Conservation (phyloP, 2,797 vertebrate genomes). For the Mareca penelope region DNA sequence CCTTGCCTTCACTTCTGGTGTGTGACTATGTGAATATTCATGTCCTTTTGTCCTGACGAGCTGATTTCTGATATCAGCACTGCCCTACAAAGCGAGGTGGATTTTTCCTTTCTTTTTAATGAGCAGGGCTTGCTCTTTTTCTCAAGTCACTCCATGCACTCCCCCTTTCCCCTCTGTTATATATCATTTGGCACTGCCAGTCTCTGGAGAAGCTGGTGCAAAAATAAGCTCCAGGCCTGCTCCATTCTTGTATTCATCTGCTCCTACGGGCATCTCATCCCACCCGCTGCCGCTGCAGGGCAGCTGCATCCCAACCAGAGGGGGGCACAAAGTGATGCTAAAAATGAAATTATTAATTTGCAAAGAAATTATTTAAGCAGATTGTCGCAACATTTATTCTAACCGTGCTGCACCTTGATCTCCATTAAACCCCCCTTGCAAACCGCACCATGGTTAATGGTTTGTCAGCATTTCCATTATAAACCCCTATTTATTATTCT, state of each 20-base stretch:
- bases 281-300: not conserved
- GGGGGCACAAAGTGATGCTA: accelerated
- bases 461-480: slow-evolving; percentile 68
- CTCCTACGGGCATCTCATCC: not conserved
- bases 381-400: not conserved
- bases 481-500: slow-evolving; percentile 67
- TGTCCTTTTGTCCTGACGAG: not conserved
- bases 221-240: not conserved
- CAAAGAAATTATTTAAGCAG: not conserved
- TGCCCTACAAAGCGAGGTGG: not conserved
- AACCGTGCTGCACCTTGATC: not conserved
- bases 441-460: slow-evolving; percentile 40
- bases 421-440: not conserved
- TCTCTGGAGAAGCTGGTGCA: slow-evolving; percentile 33
- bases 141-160: not conserved
- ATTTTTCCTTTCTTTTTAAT: not conserved
- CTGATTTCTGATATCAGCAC: not conserved
- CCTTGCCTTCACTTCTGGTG: accelerated
- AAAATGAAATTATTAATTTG: slow-evolving; percentile 1
- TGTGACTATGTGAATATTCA: not conserved
- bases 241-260: not conserved
- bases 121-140: not conserved
- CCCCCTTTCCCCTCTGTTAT: slow-evolving; percentile 5
- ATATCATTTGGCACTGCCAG: slow-evolving; percentile 29
- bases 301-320: not conserved